Conservation (phyloP, 2,797 vertebrate species). For the Spinus pinus region DNA sequence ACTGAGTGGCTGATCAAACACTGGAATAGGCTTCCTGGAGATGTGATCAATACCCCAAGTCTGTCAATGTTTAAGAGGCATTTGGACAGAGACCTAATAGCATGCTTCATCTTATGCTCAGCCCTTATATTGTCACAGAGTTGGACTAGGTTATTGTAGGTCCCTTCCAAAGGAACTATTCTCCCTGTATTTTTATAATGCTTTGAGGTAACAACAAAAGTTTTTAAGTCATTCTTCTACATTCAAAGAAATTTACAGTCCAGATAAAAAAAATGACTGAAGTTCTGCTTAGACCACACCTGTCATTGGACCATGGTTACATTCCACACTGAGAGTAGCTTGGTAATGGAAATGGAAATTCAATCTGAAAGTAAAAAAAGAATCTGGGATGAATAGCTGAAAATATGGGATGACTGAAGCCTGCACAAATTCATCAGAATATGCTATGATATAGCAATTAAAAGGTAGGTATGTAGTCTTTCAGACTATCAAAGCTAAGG, state of each 20-base stretch:
- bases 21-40: not conserved
- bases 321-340: not conserved
- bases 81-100: not conserved
- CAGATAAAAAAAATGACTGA: not conserved
- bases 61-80: not conserved
- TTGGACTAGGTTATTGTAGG: not conserved
- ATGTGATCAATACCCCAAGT: not conserved
- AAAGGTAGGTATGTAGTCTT: not conserved
- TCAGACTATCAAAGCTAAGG: not conserved
- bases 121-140: not conserved
- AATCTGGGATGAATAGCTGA: not conserved
- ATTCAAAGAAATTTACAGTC: not conserved
- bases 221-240: not conserved
- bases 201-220: not conserved
- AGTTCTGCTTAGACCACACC: not conserved
- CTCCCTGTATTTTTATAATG: not conserved
- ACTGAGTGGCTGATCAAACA: not conserved
- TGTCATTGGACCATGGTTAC: not conserved
- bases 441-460: not conserved
- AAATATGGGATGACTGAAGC: not conserved
- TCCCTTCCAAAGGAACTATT: not conserved
- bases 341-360: not conserved
- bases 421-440: not conserved
- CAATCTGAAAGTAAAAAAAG: not conserved
- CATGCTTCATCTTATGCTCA: fast-evolving